Evolutionary conservation across 2,113 vertebrate genomes (phyloP).

Genomic region (Tenebrosternarchus preto): DNA sequence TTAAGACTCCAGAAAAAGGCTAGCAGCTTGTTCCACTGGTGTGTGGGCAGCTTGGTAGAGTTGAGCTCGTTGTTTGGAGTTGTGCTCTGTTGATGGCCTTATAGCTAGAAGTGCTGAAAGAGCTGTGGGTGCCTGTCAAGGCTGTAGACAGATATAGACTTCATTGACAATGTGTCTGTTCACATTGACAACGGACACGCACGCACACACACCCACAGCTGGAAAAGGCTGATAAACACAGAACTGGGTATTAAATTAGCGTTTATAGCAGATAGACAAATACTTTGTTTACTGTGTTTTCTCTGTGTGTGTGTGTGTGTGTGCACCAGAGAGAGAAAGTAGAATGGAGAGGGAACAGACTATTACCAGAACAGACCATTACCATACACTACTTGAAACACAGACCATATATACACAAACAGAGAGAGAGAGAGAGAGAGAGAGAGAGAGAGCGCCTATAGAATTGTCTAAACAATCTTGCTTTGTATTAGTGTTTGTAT

Average conservation of each 20-base stretch:
- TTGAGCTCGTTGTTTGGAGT: neutral
- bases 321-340: neutral
- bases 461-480: neutral
- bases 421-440: neutral
- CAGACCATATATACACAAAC: slow-evolving; percentile 43
- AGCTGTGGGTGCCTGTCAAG: slow-evolving; percentile 37
- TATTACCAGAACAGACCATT: slow-evolving; percentile 27
- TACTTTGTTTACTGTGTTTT: slow-evolving; percentile 39
- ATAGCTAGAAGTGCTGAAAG: neutral
- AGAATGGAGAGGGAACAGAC: slow-evolving; percentile 43
- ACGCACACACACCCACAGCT: slow-evolving; percentile 27
- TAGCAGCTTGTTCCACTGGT: neutral
- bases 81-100: slow-evolving; percentile 14
- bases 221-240: slow-evolving; percentile 41
- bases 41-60: neutral
- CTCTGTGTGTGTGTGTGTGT: slow-evolving; percentile 12
- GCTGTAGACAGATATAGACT: slow-evolving; percentile 43
- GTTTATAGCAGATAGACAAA: slow-evolving; percentile 42
- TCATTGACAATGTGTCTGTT: slow-evolving; percentile 49
- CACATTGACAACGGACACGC: slow-evolving; percentile 33
- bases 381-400: slow-evolving; percentile 28
- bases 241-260: slow-evolving; percentile 36
- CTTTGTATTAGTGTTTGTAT: neutral
- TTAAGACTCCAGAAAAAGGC: neutral
- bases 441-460: neutral